phyloP scores from a whole-genome alignment of 2,113 vertebrate species.

The Tursiops truncatus region DNA sequence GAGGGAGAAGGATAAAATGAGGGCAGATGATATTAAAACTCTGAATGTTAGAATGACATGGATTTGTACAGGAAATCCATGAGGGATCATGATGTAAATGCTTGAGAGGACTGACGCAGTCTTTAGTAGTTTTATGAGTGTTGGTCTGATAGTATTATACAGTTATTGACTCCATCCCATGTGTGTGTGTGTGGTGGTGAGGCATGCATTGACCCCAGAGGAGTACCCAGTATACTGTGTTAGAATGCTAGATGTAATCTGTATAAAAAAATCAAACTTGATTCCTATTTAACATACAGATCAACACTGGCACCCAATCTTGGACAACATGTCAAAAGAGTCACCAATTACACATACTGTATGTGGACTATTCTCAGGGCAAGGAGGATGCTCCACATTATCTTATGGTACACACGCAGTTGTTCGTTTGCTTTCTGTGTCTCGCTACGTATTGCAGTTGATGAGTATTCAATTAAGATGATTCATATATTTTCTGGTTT shows the following conservation, averaged over 20 bases:
- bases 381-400: not conserved
- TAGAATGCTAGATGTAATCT: not conserved
- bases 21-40: not conserved
- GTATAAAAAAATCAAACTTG: not conserved
- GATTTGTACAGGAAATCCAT: not conserved
- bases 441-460: not conserved
- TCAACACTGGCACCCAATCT: not conserved
- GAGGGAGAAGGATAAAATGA: not conserved
- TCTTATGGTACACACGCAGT: not conserved
- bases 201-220: not conserved
- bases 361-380: not conserved
- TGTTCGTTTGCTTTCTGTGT: not conserved
- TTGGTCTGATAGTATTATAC: not conserved
- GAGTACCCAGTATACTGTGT: not conserved
- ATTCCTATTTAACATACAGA: not conserved
- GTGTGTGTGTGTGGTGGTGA: fast-evolving
- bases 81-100: not conserved
- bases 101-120: not conserved
- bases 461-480: not conserved
- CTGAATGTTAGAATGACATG: not conserved
- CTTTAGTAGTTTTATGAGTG: not conserved
- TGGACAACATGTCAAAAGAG: not conserved
- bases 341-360: not conserved
- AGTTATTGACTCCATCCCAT: not conserved
- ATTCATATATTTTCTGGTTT: not conserved